Percentiles rank a stretch among this genome's conserved stretches.
phyloP scores from a whole-genome alignment of 2,797 vertebrate genomes.

The Acanthurus lineatus region DNA sequence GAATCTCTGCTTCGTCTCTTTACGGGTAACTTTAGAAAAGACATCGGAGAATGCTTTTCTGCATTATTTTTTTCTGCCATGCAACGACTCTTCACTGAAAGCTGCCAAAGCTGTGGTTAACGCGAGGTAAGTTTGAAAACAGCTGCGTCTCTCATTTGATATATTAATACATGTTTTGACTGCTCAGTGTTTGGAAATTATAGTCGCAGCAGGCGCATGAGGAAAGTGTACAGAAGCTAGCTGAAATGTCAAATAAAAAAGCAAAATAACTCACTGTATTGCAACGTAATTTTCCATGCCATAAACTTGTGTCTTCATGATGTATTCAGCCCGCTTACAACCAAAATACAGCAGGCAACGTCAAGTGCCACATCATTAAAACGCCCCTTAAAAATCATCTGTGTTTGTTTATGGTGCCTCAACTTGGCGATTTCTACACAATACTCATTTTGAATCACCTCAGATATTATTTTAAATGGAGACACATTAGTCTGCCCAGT shows the following conservation, averaged over 20 bases:
- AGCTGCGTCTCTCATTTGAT: not conserved
- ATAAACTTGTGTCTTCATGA: not conserved
- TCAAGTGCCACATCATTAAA: slow-evolving; percentile 20
- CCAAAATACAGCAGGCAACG: not conserved
- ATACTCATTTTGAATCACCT: not conserved
- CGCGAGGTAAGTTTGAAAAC: slow-evolving; percentile 78
- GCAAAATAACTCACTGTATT: not conserved
- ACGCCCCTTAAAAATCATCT: not conserved
- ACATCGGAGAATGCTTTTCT: slow-evolving; percentile 67
- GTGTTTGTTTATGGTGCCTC: not conserved
- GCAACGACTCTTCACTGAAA: slow-evolving; percentile 77
- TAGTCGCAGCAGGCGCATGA: not conserved
- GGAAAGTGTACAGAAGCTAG: not conserved
- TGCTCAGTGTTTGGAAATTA: not conserved
- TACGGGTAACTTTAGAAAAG: slow-evolving; percentile 82
- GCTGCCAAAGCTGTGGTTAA: slow-evolving; percentile 83
- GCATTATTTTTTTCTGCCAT: slow-evolving; percentile 68
- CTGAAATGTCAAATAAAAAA: not conserved
- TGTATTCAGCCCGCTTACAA: not conserved
- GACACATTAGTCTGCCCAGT: not conserved
- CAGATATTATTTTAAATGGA: not conserved
- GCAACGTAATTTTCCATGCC: not conserved
- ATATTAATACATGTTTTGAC: slow-evolving; percentile 2
- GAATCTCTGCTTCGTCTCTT: slow-evolving; percentile 77
- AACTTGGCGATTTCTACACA: not conserved